These are phyloP conservation scores for Zaprionus tsacasi DNA, from an alignment of 1,140 invertebrate genomes.

Conservation along the genomic window DNA sequence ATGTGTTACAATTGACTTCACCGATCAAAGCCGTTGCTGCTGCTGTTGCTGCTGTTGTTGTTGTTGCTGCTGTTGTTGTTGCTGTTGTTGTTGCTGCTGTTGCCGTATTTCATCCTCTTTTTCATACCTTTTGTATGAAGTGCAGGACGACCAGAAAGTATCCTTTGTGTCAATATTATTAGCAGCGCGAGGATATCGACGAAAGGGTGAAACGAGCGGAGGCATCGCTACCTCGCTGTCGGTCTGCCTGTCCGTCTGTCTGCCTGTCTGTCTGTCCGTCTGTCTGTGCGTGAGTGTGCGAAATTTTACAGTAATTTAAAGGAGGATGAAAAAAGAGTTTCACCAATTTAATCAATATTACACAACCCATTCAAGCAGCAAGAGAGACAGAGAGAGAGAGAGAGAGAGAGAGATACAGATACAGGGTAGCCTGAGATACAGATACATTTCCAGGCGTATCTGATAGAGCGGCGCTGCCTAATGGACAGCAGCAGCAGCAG, in stretches of 20 bases:
- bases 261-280: conserved; percentile 6
- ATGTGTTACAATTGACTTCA: conserved; percentile 83
- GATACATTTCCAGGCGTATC: conserved; percentile 64
- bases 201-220: conserved; percentile 71
- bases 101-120: conserved; percentile 64
- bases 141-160: conserved; percentile 73
- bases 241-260: conserved; percentile 17
- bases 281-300: conserved; percentile 77
- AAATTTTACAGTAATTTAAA: conserved; percentile 83
- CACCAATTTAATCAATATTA: conserved; percentile 83
- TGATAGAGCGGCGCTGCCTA: conserved; percentile 71
- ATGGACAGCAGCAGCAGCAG: conserved; percentile 58
- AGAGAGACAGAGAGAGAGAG: no score
- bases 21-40: conserved; percentile 77
- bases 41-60: conserved; percentile 41
- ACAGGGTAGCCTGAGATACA: conserved; percentile 10
- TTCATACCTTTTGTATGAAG: conserved; percentile 79
- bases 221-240: conserved; percentile 14
- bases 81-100: conserved; percentile 56
- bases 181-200: conserved; percentile 65
- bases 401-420: background rate
- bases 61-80: no score
- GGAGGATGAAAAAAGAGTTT: conserved; percentile 53
- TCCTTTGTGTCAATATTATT: conserved; percentile 83
- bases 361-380: conserved; percentile 58